A percentile compares a stretch with the other conserved stretches of the same genome.
phyloP scores from a whole-genome alignment of 1,140 invertebrate genomes.

The Pachypsylla venusta region DNA sequence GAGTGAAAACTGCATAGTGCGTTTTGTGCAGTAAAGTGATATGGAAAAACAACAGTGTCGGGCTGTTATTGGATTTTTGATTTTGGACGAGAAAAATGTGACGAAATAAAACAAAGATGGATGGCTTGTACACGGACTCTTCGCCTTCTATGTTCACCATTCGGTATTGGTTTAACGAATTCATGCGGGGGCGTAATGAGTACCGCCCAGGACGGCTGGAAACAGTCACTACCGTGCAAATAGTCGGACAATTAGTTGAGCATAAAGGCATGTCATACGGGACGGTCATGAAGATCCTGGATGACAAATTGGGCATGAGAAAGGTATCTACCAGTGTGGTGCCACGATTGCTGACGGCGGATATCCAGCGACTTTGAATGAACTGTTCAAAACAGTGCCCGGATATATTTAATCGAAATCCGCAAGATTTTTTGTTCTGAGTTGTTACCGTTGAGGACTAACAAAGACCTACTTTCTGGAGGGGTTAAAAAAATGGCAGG shows the following conservation, averaged over 20 bases:
- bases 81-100: too few relatives aligned
- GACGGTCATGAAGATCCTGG: background rate
- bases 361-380: background rate
- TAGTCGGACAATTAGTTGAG: background rate
- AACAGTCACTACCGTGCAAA: too few relatives aligned
- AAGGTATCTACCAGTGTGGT: background rate
- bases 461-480: background rate
- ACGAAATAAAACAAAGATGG: too few relatives aligned
- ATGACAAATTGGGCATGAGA: slow-evolving; percentile 9
- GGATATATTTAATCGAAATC: background rate
- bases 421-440: background rate
- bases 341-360: slow-evolving; percentile 7
- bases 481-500: background rate
- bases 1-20: too few relatives aligned
- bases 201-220: too few relatives aligned
- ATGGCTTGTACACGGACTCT: too few relatives aligned
- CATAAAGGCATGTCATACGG: background rate
- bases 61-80: too few relatives aligned
- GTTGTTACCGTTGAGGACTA: background rate
- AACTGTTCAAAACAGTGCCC: background rate
- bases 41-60: too few relatives aligned
- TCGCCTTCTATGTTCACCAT: too few relatives aligned
- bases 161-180: too few relatives aligned
- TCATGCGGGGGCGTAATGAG: too few relatives aligned
- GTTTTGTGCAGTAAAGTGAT: too few relatives aligned